Evolutionary conservation across 2,113 vertebrate genomes (phyloP).

Genomic region (Phylloscopus whistleri): DNA sequence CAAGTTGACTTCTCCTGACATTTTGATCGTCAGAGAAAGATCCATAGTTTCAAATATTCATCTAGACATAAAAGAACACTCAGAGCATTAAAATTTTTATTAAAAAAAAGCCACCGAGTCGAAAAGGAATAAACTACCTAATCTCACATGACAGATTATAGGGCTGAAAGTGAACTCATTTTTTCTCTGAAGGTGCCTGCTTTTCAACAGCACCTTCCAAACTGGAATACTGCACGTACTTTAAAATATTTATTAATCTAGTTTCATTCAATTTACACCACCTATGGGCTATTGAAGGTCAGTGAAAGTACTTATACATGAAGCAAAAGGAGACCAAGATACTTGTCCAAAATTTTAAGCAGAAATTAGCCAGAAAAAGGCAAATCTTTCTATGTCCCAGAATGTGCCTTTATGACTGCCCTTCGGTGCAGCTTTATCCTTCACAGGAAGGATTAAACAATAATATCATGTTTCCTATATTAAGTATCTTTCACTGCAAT

Average conservation of each 20-base stretch:
- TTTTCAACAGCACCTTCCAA: not conserved
- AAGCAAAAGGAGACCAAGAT: not conserved
- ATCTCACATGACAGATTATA: not conserved
- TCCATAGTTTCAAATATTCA: not conserved
- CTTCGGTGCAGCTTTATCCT: not conserved
- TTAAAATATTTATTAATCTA: slow-evolving; percentile 4
- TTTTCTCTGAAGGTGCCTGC: not conserved
- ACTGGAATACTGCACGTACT: not conserved
- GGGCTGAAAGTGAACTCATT: not conserved
- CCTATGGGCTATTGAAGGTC: not conserved
- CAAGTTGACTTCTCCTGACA: not conserved
- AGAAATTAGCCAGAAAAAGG: not conserved
- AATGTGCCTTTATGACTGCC: not conserved
- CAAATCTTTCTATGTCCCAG: not conserved
- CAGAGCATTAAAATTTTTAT: not conserved
- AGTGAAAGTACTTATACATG: not conserved
- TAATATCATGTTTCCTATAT: not conserved
- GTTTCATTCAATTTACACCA: not conserved
- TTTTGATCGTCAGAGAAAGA: not conserved
- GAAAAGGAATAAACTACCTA: not conserved
- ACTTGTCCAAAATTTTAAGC: not conserved
- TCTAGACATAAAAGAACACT: not conserved
- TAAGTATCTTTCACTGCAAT: slow-evolving; percentile 12
- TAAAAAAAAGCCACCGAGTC: not conserved
- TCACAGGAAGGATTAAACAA: not conserved